Base-by-base conservation (phyloP, 2,888 invertebrate genomes). In the Cylindroiulus punctatus region DNA sequence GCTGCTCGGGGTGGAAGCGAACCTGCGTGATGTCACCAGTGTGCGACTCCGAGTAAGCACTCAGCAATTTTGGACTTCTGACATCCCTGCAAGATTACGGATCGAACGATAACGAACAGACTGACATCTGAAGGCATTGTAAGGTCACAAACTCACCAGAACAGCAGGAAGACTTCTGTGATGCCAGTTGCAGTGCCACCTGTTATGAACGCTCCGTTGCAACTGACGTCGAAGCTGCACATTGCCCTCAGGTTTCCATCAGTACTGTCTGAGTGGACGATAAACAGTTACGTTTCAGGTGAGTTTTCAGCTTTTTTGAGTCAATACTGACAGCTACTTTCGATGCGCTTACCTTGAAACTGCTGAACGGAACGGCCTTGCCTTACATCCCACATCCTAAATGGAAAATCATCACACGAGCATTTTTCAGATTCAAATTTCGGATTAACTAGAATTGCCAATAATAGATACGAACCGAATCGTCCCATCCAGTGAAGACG, bases 1-100 rank as follows among this genome's bases (percentile, higher is more conserved):
- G 91, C 89, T 95, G 93, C 10, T 90, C 91, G 86, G 93, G 93
- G 92, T 96, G 95, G 91, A 97, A 97, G 90, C 93, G 92, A 0
- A 95, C 92, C 92, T 94, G 90, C 0, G 84, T 86, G 47, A 44
- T 44, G 44, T 88, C 88, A 86, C 87, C 88, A 30, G 87, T 87
- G 82, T 88, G 88, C 44, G 87, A 87, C 22, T 88, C 87, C 88
- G 87, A 88, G 85, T 88, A 88, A 22, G 88, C 88, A 40, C 88
- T 88, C 47, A 88, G 40, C 65, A 84, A 84, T 81, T 87, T 81
- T 7, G 87, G 52, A 44, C 86, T 86, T 42, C 86, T 40, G 26
- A 65, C 42, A 26, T 86, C 86, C 86, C 86, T 82, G 36, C 2
- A 65, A 65, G 65, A 7, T 26, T 8, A 26, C 65, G 8, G 5